Evolutionary conservation across 2,888 invertebrate species (phyloP), one percentile per base, ranked within the genome.

Genomic region (Pheosia tremula): DNA sequence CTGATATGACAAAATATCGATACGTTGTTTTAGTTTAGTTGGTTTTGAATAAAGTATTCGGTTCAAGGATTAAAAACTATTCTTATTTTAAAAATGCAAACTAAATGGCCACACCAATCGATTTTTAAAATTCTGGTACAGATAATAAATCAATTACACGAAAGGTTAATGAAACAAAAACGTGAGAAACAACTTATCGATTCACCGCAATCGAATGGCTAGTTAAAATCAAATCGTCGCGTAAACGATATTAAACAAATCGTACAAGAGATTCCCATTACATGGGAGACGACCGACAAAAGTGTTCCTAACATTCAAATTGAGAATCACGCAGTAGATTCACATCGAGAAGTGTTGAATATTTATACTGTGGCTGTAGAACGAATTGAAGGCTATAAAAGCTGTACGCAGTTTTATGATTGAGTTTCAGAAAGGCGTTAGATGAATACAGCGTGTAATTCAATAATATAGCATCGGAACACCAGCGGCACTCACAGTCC

Each of bases 131-230:
- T 60, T 73, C 83, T 79, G 82, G 79, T 81, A 84, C 80, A 83
- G 81, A 81, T 77, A 78, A 81, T 82, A 77, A 90, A 91, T 90
- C 84, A 83, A 89, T 89, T 90, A 86, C 82, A 85, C 81, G 80
- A 87, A 85, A 85, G 77, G 83, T 83, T 86, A 87, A 86, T 80
- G 87, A 87, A 88, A 89, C 83, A 88, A 90, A 90, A 91, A 92
- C 92, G 92, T 92, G 92, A 91, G 92, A 92, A 91, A 86, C 85
- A 83, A 83, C 75, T 65, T 82, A 88, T 87, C 82, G 84, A 82
- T 82, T 76, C 79, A 83, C 77, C 75, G 72, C 78, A 85, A 85
- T 88, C 82, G 83, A 80, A 10, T 78, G 79, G 79, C 88, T 91
- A 83, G 88, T 90, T 90, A 88, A 86, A 91, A 88, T 86, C 82